A percentile compares a stretch with the other conserved stretches of the same genome.
These are phyloP conservation scores for Neodiprion pinetum DNA, from an alignment of 1,140 invertebrate genomes.

Conservation along the genomic window DNA sequence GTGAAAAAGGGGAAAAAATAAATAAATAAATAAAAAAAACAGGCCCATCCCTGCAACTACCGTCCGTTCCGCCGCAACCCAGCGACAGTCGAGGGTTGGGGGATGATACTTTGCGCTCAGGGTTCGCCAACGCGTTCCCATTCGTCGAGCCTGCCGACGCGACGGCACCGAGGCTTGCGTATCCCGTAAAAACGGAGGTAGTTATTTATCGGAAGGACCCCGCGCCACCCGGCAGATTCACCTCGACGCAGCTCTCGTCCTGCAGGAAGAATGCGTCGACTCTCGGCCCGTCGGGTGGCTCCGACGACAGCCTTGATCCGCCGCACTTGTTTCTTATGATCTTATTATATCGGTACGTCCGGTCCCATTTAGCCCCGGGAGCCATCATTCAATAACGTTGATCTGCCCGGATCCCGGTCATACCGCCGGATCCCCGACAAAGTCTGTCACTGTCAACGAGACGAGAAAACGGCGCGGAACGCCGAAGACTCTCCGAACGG, in stretches of 20 bases:
- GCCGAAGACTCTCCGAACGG: neutral
- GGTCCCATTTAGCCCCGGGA: constrained; percentile 59
- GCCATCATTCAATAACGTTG: constrained; percentile 62
- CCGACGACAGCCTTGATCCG: constrained; percentile 47
- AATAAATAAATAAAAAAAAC: constrained; percentile 38
- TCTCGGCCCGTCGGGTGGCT: constrained; percentile 24
- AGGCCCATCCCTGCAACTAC: constrained; percentile 49
- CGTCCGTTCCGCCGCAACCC: constrained; percentile 33
- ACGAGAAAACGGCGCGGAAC: neutral
- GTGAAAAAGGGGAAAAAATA: constrained; percentile 5
- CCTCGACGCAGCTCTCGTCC: neutral
- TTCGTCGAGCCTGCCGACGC: constrained; percentile 6
- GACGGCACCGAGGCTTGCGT: constrained; percentile 22
- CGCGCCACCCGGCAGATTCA: constrained; percentile 1
- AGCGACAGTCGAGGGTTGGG: neutral
- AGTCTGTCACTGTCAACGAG: constrained; percentile 4
- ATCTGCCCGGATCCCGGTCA: constrained; percentile 45
- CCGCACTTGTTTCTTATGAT: constrained; percentile 53
- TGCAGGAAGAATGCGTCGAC: constrained; percentile 31
- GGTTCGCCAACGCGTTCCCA: neutral
- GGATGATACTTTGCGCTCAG: neutral
- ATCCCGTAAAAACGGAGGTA: constrained; percentile 43
- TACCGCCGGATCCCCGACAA: constrained; percentile 26
- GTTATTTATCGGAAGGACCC: constrained; percentile 49
- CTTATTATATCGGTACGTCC: constrained; percentile 52